Conservation (phyloP, 2,888 invertebrate species). For the Aricia artaxerxes region DNA sequence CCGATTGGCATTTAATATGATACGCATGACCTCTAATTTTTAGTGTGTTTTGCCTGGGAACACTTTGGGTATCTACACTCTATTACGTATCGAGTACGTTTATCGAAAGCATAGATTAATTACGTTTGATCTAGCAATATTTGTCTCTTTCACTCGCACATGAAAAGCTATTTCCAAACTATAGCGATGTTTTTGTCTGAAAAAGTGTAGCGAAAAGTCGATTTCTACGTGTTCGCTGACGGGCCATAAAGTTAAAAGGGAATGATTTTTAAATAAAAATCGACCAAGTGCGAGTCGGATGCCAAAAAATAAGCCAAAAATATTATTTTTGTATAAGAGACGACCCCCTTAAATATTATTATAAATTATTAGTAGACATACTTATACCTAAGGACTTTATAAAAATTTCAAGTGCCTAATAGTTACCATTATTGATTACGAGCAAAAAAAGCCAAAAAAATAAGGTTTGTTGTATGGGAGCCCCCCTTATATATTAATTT, state of each 20-base stretch:
- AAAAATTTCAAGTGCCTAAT: no score
- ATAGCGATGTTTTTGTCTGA: background rate
- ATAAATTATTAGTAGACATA: no score
- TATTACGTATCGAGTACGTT: background rate
- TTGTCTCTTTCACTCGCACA: background rate
- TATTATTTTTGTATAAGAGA: no score
- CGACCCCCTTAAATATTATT: no score
- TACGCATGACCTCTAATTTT: conserved; percentile 2
- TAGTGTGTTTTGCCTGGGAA: background rate
- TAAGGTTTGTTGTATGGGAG: no score
- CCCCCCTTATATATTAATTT: no score
- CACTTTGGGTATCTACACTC: background rate
- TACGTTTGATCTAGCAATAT: background rate
- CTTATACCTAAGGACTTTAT: no score
- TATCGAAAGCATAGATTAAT: background rate
- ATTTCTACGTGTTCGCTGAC: background rate
- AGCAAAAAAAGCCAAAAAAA: no score
- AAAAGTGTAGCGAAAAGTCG: background rate
- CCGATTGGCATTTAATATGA: conserved; percentile 19
- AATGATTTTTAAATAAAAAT: no score
- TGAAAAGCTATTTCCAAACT: background rate
- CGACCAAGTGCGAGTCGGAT: no score
- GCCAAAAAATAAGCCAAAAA: no score
- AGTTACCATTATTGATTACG: no score
- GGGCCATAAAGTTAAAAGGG: background rate